phyloP scores from a whole-genome alignment of 2,113 vertebrate genomes.

The Bostrychus sinensis region DNA sequence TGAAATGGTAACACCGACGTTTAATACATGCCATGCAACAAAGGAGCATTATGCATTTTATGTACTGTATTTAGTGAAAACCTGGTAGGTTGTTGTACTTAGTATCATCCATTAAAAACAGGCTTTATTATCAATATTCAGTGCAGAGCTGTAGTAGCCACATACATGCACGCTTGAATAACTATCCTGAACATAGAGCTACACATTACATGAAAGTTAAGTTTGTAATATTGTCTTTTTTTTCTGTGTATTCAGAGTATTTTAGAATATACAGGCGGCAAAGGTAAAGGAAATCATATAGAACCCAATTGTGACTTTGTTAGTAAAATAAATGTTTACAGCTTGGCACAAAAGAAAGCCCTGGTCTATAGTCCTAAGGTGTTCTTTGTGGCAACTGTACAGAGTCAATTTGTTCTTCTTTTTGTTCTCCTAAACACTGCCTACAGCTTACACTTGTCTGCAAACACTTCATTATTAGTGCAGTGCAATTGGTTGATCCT shows the following conservation, averaged over 20 bases:
- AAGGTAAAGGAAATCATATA: neutral
- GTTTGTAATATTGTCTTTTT: no score
- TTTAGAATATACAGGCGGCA: neutral
- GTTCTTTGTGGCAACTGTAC: neutral
- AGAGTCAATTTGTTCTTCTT: neutral
- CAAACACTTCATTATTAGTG: neutral
- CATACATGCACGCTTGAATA: no score
- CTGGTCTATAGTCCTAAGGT: conserved; percentile 1
- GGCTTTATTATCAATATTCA: no score
- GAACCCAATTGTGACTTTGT: conserved; percentile 1
- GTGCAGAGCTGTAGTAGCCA: no score
- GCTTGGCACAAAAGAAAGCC: neutral
- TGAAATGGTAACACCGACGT: neutral
- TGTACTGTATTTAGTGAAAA: no score
- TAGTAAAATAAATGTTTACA: neutral
- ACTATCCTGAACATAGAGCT: no score
- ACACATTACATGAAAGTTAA: no score
- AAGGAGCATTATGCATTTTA: neutral
- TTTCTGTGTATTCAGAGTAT: neutral
- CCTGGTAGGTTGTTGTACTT: no score
- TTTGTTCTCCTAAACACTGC: neutral
- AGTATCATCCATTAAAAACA: no score
- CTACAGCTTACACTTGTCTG: neutral
- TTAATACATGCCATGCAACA: neutral
- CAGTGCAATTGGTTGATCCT: neutral